Evolutionary conservation across 2,797 vertebrate genomes (phyloP).

Genomic region (Lutjanus argentimaculatus): DNA sequence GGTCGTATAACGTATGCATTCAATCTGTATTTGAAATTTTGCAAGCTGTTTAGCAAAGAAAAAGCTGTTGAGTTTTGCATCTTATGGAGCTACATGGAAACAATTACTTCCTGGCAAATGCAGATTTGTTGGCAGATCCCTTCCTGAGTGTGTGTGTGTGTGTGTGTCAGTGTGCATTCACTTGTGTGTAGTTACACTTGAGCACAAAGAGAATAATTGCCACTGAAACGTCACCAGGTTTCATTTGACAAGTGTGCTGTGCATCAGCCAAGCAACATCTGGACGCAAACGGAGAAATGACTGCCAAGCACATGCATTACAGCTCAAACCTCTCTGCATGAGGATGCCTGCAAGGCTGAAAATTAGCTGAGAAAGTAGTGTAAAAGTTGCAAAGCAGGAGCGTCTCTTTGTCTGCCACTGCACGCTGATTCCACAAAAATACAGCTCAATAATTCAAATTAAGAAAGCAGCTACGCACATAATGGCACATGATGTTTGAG

Average conservation of each 20-base stretch:
- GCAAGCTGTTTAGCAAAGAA: conserved; percentile 43
- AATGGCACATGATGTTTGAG: conserved; percentile 33
- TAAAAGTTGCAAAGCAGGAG: conserved; percentile 60
- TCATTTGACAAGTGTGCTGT: conserved; percentile 83
- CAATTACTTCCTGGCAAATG: conserved; percentile 83
- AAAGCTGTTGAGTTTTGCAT: conserved; percentile 66
- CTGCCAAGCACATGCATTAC: conserved; percentile 78
- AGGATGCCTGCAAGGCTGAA: conserved; percentile 69
- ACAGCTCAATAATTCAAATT: conserved; percentile 26
- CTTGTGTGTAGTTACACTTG: conserved; percentile 65
- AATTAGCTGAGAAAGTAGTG: conserved; percentile 60
- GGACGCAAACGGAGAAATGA: conserved; percentile 64
- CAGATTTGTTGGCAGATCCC: conserved; percentile 76
- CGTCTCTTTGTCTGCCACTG: conserved; percentile 48
- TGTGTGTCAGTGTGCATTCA: conserved; percentile 42
- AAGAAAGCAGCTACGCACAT: conserved; percentile 23
- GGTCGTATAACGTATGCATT: conserved; percentile 28
- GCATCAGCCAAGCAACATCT: conserved; percentile 80
- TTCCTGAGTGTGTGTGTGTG: conserved; percentile 48
- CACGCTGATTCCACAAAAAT: conserved; percentile 32
- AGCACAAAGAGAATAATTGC: conserved; percentile 78
- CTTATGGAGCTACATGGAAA: conserved; percentile 79
- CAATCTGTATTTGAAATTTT: conserved; percentile 44
- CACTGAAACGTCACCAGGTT: conserved; percentile 79
- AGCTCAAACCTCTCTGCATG: conserved; percentile 64